Evolutionary conservation across 2,113 vertebrate species (phyloP), one percentile per base, ranked within the genome.

Genomic region (Brachypodius melanocephalos): DNA sequence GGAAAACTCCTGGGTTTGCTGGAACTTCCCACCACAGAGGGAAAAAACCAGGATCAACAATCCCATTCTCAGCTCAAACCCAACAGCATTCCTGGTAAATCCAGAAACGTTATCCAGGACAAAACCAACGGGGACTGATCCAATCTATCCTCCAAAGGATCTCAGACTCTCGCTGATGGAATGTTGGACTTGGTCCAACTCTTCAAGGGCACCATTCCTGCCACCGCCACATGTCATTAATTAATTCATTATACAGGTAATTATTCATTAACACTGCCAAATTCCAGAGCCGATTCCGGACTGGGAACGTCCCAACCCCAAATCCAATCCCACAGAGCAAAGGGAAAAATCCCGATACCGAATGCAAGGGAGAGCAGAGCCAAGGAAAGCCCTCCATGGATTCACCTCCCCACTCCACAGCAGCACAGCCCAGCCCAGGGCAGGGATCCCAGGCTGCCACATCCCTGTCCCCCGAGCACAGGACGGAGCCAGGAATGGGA

Each of bases 261-360:
- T 58, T 32, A 7, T 3, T 14, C 21, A 52, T 29, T 4, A 68
- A 4, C 1, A 4, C 31, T 3, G 43, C 31, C 0, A 0, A 15
- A 51, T 8, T 19, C 43, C 9, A 32, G 43, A 7, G 29, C 4
- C 2, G 0, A 14, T 9, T 40, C 42, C 0, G 1, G 46, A 1
- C 12, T 0, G 3, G 7, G 26, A 34, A 5, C 0, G 3, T 6
- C 1, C 0, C 4, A 20, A 11, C 17, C 42, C n/a, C 69, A 7
- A 17, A 9, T 2, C 10, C 22, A 5, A 4, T 0, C 43, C 20
- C 2, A 9, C n/a, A 13, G 14, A 14, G 55, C 54, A 3, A 32
- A 40, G 46, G n/a, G 49, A 6, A 31, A 24, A 18, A 3, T 6
- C 24, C 20, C 0, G 2, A 7, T 0, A 12, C 0, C 0, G 1